Base-by-base conservation (phyloP, 92 coral and sea anemone species). In the Heliopora coerulea region DNA sequence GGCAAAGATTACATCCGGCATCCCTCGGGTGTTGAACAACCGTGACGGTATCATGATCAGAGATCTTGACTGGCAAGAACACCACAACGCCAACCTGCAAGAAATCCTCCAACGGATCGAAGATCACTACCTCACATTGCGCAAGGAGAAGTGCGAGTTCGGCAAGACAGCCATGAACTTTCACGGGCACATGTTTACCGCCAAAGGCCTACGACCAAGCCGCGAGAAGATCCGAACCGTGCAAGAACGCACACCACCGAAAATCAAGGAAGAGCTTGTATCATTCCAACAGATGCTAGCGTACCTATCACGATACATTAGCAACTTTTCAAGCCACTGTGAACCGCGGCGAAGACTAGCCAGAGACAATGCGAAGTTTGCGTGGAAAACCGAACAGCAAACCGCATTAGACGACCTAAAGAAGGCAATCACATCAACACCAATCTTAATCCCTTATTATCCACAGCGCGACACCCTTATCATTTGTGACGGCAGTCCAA, bases 231-330 rank as follows among this genome's bases (percentile, higher is more conserved):
- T 41, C 72, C 35, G 56, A 50, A 79, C 79, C 12, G 66, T 77
- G 42, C 70, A 77, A 69, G 74, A 74, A 0, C 74, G 82, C 49
- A 33, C 30, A 34, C 79, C 88, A 65, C 84, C 84, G 28, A 79
- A 49, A 60, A 65, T 80, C 7, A 80, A 39, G 62, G 84, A 66
- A 68, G 88, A 84, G 57, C 84, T 73, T 17, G 81, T 84, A 37
- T 79, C 88, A 30, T 74, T 79, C 59, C 54, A 73, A 35, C 78
- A 79, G 35, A 84, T 84, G 88, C 62, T 84, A 63, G 81, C 87
- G 33, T 83, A 78, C 65, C 73, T 72, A 74, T 84, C 78, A 42
- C 46, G 74, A 46, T 84, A 73, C 66, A 84, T 79, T 40, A 63
- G 33, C 41, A 62, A 54, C 58, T 83, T 69, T 75, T 83, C 88